Conservation (phyloP, 2,113 vertebrate genomes). For the Sebastes schlegelii region DNA sequence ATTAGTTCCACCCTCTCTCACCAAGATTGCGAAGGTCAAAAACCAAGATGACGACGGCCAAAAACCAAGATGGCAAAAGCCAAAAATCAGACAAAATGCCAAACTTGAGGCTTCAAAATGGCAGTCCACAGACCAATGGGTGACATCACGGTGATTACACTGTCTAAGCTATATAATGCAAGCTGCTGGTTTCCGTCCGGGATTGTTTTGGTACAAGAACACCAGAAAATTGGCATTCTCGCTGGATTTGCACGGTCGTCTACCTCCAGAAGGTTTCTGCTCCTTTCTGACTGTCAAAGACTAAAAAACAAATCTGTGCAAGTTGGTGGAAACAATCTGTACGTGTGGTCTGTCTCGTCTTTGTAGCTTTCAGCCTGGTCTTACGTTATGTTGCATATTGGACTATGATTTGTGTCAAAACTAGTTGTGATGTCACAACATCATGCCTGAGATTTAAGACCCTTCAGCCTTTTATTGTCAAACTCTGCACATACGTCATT, state of each 20-base stretch:
- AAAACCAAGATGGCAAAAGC: no score
- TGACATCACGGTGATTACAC: no score
- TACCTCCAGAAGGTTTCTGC: background rate
- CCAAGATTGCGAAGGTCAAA: no score
- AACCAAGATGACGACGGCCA: no score
- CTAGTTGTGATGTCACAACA: background rate
- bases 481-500: slow-evolving; percentile 1
- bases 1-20: no score
- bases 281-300: background rate
- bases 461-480: background rate
- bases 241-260: background rate
- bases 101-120: no score
- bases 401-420: no score
- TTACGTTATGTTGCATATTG: no score
- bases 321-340: background rate
- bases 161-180: no score
- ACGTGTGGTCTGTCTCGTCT: background rate
- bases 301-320: background rate
- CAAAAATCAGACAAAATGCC: no score
- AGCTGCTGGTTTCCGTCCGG: background rate
- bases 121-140: no score
- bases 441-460: background rate
- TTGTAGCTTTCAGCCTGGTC: no score
- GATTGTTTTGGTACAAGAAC: background rate
- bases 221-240: background rate